Conservation (phyloP, 2,888 invertebrate species). For the Scaeva pyrastri region DNA sequence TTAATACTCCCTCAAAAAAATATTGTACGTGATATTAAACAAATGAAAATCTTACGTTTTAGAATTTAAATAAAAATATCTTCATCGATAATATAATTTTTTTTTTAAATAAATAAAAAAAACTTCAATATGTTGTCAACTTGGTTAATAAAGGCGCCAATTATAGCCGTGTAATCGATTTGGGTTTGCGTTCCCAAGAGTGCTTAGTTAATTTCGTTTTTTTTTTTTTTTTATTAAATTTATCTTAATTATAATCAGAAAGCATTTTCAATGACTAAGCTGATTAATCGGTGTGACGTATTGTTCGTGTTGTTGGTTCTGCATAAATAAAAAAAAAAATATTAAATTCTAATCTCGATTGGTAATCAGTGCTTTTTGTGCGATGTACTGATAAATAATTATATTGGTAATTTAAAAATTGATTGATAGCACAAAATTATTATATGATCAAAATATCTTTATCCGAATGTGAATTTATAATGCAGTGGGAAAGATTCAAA, state of each 20-base stretch:
- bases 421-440: constrained; percentile 8
- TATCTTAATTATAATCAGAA: constrained; percentile 31
- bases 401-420: constrained; percentile 16
- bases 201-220: not conserved
- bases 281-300: constrained; percentile 29
- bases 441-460: not conserved
- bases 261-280: constrained; percentile 20
- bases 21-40: constrained; percentile 2
- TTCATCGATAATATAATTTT: not conserved
- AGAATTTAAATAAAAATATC: constrained; percentile 16
- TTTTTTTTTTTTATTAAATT: not conserved
- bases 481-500: not conserved
- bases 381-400: constrained; percentile 1
- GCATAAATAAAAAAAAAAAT: not conserved
- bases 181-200: not conserved
- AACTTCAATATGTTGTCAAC: not conserved
- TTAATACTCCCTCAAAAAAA: not conserved
- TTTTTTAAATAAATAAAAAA: not conserved
- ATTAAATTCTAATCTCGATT: not conserved
- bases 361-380: constrained; percentile 14
- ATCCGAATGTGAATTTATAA: not conserved
- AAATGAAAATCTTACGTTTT: constrained; percentile 19
- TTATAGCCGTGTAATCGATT: constrained; percentile 22
- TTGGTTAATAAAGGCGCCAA: not conserved
- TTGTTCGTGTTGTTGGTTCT: not conserved